These are phyloP conservation scores for Gobius niger DNA, from an alignment of 2,113 vertebrate species.

Conservation along the genomic window DNA sequence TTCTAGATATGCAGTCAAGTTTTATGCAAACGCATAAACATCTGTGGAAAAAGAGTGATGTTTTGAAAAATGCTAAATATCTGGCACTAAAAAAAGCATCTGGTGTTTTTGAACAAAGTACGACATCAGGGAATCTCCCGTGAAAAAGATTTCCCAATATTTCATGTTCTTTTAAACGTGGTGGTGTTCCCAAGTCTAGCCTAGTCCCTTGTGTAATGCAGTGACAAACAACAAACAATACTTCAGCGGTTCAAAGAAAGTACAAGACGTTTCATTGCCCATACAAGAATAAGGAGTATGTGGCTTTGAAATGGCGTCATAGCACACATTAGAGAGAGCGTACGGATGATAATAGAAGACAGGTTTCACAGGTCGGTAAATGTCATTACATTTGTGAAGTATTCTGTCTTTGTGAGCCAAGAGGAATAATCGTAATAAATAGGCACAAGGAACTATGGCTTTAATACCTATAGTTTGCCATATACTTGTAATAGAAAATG, in stretches of 20 bases:
- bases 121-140: conserved; percentile 32
- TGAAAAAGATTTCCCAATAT: conserved; percentile 34
- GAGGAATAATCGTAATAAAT: too few relatives aligned
- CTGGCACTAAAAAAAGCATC: conserved; percentile 30
- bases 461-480: too few relatives aligned
- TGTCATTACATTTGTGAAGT: too few relatives aligned
- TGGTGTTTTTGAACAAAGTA: conserved; percentile 34
- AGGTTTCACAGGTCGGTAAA: not conserved
- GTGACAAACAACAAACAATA: conserved; percentile 13
- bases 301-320: not conserved
- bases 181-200: conserved; percentile 6
- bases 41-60: conserved; percentile 27
- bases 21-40: conserved; percentile 44
- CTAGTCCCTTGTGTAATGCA: not conserved
- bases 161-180: conserved; percentile 34
- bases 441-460: too few relatives aligned
- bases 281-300: conserved; percentile 12
- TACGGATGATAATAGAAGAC: not conserved
- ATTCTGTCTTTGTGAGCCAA: too few relatives aligned
- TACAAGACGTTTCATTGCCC: conserved; percentile 12
- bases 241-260: conserved; percentile 24
- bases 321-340: not conserved
- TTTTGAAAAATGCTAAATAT: conserved; percentile 42
- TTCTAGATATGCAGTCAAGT: conserved; percentile 28
- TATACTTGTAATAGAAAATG: too few relatives aligned